These are phyloP conservation scores for Ariopsis seemanni DNA, from an alignment of 2,113 vertebrate genomes.

Conservation along the genomic window DNA sequence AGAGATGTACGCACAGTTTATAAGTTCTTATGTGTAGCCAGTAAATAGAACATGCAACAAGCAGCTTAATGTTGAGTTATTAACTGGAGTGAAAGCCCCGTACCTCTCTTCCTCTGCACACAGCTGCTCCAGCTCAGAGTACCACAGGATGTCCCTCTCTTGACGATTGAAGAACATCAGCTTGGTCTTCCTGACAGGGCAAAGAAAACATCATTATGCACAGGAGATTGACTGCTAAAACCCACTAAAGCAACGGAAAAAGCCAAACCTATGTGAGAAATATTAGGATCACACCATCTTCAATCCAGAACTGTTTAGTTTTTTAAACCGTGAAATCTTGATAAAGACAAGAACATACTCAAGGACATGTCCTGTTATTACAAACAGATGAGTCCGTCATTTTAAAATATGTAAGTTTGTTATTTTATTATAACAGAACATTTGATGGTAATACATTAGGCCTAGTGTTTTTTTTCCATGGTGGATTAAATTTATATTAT, in stretches of 20 bases:
- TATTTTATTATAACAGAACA: not conserved
- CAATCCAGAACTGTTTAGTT: not conserved
- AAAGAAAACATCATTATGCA: not conserved
- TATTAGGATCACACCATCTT: not conserved
- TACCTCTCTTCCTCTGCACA: slow-evolving; percentile 79
- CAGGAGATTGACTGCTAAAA: not conserved
- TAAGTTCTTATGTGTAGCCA: not conserved
- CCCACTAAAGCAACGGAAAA: not conserved
- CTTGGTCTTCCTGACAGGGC: slow-evolving; percentile 73
- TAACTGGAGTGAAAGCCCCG: not conserved
- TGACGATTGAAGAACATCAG: slow-evolving; percentile 92
- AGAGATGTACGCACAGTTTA: not conserved
- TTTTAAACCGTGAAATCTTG: not conserved
- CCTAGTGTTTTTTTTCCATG: not conserved
- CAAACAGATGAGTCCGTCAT: not conserved
- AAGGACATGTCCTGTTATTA: not conserved
- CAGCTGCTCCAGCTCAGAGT: slow-evolving; percentile 79
- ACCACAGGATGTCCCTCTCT: slow-evolving; percentile 91
- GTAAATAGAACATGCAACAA: not conserved
- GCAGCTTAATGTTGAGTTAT: not conserved
- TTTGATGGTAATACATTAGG: not conserved
- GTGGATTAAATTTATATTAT: not conserved
- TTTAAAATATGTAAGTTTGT: not conserved
- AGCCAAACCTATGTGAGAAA: not conserved
- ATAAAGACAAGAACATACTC: not conserved